Base-by-base conservation (phyloP, 2,113 vertebrate species). In the Silurus glanis region DNA sequence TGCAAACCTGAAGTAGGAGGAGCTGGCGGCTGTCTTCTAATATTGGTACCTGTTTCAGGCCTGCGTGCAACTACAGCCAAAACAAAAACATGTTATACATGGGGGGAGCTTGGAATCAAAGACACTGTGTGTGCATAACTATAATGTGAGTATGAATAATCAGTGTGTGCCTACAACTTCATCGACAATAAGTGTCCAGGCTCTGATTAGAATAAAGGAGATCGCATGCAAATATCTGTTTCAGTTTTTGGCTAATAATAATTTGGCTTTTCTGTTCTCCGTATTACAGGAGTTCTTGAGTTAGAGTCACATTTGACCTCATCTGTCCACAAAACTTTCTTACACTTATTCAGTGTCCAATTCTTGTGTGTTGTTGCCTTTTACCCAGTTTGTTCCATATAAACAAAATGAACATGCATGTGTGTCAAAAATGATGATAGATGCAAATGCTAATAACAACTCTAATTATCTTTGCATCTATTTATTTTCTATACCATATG, bases 1-100 rank as follows among this genome's bases (percentile, higher is more conserved):
- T 56, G 85, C 94, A 94, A 91, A 94, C 94, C 95, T 91, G 95
- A 91, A 37, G 93, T 92, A 72, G 88, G 90, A 86, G 94, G 91
- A 89, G 92, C 91, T 69, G 92, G 58, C 0, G 91, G 90, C 78
- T 92, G 93, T 82, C 95, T 96, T 90, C 91, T 92, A 89, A 95
- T 90, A 28, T 92, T n/a, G 0, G 90, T 89, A 61, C 87, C 88
- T 23, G 91, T 86, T 28, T 95, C 94, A 83, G 92, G 94, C 61
- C 90, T 93, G 72, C 93, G 96, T 75, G 89, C 82, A 91, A 94
- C 95, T 95, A 91, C 0, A 25, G 75, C 53, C 84, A 87, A 82
- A 80, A 64, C 56, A 56, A 69, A 23, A 80, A 55, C 51, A 84
- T 16, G 23, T 59, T 23, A 55, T 66, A 61, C 45, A 69, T 51